These are phyloP conservation scores for Philopedon plagiatum DNA, from an alignment of 2,888 invertebrate genomes.

Conservation along the genomic window DNA sequence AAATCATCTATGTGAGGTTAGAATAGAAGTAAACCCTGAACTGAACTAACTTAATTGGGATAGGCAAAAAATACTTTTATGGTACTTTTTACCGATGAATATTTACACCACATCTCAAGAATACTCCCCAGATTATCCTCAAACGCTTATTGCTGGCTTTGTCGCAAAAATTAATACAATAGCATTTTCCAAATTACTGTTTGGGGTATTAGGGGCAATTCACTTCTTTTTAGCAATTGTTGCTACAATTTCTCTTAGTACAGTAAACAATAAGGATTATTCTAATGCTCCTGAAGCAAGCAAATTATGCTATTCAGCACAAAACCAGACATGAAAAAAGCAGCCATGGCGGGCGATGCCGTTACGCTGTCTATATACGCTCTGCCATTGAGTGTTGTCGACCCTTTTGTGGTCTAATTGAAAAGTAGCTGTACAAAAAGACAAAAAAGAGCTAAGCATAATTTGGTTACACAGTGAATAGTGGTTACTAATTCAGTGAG, in stretches of 20 bases:
- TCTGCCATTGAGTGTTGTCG: conserved; percentile 1
- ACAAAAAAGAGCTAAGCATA: neutral
- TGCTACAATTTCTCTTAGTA: neutral
- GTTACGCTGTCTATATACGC: neutral
- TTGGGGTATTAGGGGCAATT: too few relatives aligned
- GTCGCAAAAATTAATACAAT: too few relatives aligned
- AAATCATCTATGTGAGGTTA: too few relatives aligned
- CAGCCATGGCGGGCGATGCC: neutral
- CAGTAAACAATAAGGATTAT: neutral
- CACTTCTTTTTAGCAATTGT: too few relatives aligned
- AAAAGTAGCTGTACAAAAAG: conserved; percentile 1
- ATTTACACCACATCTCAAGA: too few relatives aligned
- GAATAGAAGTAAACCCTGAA: too few relatives aligned
- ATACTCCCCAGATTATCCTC: too few relatives aligned
- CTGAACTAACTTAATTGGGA: too few relatives aligned
- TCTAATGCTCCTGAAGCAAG: neutral
- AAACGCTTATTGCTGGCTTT: too few relatives aligned
- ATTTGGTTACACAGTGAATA: neutral
- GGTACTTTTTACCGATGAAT: too few relatives aligned
- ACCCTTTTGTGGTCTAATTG: conserved; percentile 3
- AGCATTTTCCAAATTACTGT: too few relatives aligned
- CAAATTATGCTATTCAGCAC: neutral
- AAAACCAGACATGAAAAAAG: neutral
- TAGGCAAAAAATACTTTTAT: too few relatives aligned
- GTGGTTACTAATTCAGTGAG: neutral